A percentile compares a stretch with the other conserved stretches of the same genome.
Conservation (phyloP, 2,113 vertebrate species). For the Mastomys natalensis region DNA sequence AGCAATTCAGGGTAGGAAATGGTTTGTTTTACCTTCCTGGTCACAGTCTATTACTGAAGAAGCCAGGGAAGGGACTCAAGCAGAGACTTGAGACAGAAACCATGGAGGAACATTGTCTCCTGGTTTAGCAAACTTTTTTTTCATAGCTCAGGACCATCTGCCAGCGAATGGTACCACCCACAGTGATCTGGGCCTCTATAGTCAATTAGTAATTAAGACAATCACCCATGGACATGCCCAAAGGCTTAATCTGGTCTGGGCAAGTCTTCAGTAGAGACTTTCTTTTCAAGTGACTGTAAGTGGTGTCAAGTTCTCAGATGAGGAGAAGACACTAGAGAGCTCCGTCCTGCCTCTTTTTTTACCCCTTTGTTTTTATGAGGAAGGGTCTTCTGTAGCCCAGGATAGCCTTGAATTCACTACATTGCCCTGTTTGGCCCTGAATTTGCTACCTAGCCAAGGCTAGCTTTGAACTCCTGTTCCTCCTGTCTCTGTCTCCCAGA, state of each 20-base stretch:
- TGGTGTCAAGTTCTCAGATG: neutral
- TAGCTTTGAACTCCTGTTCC: neutral
- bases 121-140: neutral
- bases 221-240: fast-evolving
- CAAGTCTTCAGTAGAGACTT: neutral
- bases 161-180: neutral
- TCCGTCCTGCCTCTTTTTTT: neutral
- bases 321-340: neutral
- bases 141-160: neutral
- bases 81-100: neutral
- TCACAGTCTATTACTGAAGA: neutral
- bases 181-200: neutral
- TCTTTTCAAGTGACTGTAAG: no score
- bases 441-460: neutral
- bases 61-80: neutral
- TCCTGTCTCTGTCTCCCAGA: neutral
- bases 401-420: neutral
- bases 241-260: neutral
- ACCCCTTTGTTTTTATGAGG: neutral
- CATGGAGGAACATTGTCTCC: neutral
- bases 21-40: neutral
- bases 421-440: neutral
- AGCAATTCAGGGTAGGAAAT: neutral
- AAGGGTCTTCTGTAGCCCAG: neutral
- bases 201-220: neutral